These are phyloP conservation scores for Diorhabda elongata DNA, from an alignment of 1,140 invertebrate species.

Conservation along the genomic window DNA sequence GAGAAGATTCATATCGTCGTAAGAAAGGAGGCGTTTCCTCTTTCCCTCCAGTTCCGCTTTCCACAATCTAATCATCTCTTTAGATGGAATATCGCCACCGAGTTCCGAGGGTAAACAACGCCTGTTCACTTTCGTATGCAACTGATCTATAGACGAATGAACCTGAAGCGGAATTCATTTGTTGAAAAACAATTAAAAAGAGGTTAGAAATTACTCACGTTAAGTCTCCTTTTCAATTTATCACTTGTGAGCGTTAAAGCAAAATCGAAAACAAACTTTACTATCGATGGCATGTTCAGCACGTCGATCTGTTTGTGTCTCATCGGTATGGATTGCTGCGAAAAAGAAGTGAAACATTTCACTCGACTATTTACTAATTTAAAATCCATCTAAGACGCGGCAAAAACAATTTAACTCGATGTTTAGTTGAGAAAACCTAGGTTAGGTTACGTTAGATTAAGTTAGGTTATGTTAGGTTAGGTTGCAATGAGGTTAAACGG, in stretches of 20 bases:
- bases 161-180: conserved; percentile 49
- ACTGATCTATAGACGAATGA: conserved; percentile 59
- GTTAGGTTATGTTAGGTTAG: too few relatives aligned
- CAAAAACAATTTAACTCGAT: too few relatives aligned
- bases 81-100: conserved; percentile 67
- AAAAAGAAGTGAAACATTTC: conserved; percentile 16
- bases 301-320: conserved; percentile 71
- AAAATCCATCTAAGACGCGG: too few relatives aligned
- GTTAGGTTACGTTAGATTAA: too few relatives aligned
- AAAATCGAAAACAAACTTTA: conserved; percentile 70
- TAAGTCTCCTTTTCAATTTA: conserved; percentile 64
- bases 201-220: conserved; percentile 48
- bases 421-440: too few relatives aligned
- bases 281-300: conserved; percentile 62
- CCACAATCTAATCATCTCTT: conserved; percentile 72
- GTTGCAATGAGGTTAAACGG: too few relatives aligned
- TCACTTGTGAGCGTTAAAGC: conserved; percentile 61
- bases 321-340: conserved; percentile 72
- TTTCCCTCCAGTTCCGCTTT: conserved; percentile 58
- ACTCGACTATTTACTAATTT: too few relatives aligned
- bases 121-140: conserved; percentile 59
- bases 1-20: conserved; percentile 58
- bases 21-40: conserved; percentile 53
- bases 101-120: conserved; percentile 71
- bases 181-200: not conserved